Evolutionary conservation across 2,888 invertebrate species (phyloP).

Genomic region (Morpho helenor): DNA sequence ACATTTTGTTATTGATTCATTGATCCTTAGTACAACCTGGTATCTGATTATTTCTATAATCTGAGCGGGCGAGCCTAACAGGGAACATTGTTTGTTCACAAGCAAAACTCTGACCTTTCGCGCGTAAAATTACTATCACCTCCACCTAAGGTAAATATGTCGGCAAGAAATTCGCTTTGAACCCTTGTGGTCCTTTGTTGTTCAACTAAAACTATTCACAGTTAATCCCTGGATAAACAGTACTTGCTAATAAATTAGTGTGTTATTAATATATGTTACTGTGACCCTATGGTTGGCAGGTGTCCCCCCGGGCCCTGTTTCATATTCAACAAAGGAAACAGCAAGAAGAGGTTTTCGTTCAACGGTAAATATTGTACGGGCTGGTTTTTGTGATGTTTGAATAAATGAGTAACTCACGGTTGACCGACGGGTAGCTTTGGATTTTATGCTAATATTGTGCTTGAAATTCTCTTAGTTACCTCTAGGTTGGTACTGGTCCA

Average conservation of each 20-base stretch:
- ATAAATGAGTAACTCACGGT: slow-evolving; percentile 51
- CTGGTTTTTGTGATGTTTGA: slow-evolving; percentile 63
- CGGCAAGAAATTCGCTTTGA: slow-evolving; percentile 79
- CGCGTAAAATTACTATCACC: slow-evolving; percentile 78
- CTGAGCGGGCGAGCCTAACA: slow-evolving; percentile 35
- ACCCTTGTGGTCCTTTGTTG: slow-evolving; percentile 77
- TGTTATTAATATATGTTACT: slow-evolving; percentile 77
- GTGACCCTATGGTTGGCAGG: slow-evolving; percentile 69
- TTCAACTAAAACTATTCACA: slow-evolving; percentile 78
- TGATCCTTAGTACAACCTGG: no score
- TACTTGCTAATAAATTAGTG: slow-evolving; percentile 77
- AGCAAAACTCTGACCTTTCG: slow-evolving; percentile 66
- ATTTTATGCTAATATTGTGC: slow-evolving; percentile 33
- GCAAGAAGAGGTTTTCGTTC: slow-evolving; percentile 66
- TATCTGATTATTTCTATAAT: no score
- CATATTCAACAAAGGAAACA: slow-evolving; percentile 64
- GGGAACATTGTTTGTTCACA: slow-evolving; percentile 39
- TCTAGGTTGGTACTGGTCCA: slow-evolving; percentile 9
- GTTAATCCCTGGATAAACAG: slow-evolving; percentile 78
- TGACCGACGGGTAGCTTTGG: slow-evolving; percentile 50
- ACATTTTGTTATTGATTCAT: no score
- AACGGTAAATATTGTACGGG: slow-evolving; percentile 67
- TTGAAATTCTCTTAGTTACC: slow-evolving; percentile 25
- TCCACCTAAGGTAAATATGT: slow-evolving; percentile 78
- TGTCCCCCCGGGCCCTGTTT: slow-evolving; percentile 68